Evolutionary conservation across 1,140 invertebrate genomes (phyloP).

Genomic region (Drosophila carrolli): DNA sequence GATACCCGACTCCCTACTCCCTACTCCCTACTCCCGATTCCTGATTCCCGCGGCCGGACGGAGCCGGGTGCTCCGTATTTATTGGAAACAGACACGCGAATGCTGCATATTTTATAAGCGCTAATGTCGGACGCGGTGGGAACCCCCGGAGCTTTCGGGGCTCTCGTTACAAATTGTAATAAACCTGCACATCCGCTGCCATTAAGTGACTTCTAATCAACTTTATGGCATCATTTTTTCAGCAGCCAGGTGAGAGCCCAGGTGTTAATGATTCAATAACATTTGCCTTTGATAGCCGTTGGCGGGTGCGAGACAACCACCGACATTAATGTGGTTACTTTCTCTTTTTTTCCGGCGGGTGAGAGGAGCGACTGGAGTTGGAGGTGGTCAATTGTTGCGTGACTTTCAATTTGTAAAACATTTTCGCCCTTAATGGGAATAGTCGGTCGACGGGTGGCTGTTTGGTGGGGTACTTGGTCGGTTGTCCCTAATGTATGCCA

Average conservation of each 20-base stretch:
- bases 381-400: conserved; percentile 73
- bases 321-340: conserved; percentile 71
- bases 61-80: conserved; percentile 52
- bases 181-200: conserved; percentile 77
- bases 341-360: conserved; percentile 9
- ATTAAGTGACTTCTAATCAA: conserved; percentile 82
- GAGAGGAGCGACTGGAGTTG: background rate
- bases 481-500: conserved; percentile 65
- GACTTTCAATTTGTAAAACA: conserved; percentile 76
- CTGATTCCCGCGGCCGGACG: background rate
- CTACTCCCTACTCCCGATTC: conserved; percentile 11
- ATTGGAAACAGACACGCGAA: conserved; percentile 79
- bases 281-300: conserved; percentile 67
- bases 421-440: conserved; percentile 49
- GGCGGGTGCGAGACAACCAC: conserved; percentile 61
- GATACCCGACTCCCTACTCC: background rate
- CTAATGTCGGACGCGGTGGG: conserved; percentile 26
- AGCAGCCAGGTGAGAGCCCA: conserved; percentile 25
- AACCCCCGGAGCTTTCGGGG: conserved; percentile 13
- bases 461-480: background rate
- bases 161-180: conserved; percentile 80
- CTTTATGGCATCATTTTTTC: conserved; percentile 76
- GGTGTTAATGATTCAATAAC: conserved; percentile 83
- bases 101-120: conserved; percentile 77
- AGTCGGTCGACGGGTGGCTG: conserved; percentile 1